Evolutionary conservation across 2,888 invertebrate genomes (phyloP), one percentile per base, ranked within the genome.

Genomic region (Eurytoma californica): DNA sequence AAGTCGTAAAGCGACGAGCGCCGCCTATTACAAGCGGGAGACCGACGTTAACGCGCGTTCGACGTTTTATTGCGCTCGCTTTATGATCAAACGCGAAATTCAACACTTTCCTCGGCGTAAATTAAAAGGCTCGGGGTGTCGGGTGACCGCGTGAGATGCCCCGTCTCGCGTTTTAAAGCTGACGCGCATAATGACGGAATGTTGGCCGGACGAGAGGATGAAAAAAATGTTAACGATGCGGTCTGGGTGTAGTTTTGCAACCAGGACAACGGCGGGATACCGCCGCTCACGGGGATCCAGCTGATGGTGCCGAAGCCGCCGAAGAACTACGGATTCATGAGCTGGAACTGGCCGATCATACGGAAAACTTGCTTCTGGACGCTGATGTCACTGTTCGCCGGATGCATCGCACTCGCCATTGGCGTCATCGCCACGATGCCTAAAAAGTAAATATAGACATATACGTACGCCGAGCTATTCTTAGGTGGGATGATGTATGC

Each of bases 281-380:
- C 90, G 72, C 88, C 90, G 39, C 86, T 91, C 67, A 89, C 89
- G 81, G 90, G 90, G n/a, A 89, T 91, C 47, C 90, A 90, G 72
- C 77, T 91, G 75, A 86, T 90, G 60, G 89, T 90, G 20, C 90
- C 89, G 3, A 91, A 90, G 66, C 87, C 90, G 2, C 89, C 90
- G 0, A 90, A 90, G 80, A 90, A 91, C 83, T 91, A 90, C 82
- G 86, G 94, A 92, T 88, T 95, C 92, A 92, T 92, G 90, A 91
- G 91, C 72, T 96, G 96, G 96, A 96, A 96, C 88, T 96, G 96
- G 96, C 93, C 93, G 3, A 84, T 95, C 2, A 95, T 96, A 83
- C 92, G 96, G 80, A 95, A 94, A 87, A 91, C 94, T 61, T 93
- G 95, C 72, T 92, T 95, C 74, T 95, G 95, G 93, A 89, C 94